phyloP scores from a whole-genome alignment of 2,888 invertebrate genomes.

The Nezara viridula region DNA sequence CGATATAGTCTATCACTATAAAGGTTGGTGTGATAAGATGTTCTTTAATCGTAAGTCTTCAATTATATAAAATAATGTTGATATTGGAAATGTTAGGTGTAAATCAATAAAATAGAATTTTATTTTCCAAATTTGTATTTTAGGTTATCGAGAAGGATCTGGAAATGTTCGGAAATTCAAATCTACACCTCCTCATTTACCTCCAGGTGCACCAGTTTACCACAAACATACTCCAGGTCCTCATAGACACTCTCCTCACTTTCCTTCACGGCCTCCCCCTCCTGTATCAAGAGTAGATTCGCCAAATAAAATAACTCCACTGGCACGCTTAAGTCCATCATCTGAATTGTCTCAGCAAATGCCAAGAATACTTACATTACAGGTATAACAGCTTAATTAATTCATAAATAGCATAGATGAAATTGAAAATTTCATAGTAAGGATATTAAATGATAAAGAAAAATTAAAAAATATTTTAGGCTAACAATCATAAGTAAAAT shows the following conservation, averaged over 20 bases:
- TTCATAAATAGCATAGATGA: background rate
- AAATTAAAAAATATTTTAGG: background rate
- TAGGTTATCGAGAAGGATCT: conserved; percentile 84
- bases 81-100: background rate
- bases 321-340: conserved; percentile 91
- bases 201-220: conserved; percentile 78
- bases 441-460: background rate
- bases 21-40: conserved; percentile 71
- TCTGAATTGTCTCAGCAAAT: conserved; percentile 93
- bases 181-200: conserved; percentile 83
- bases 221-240: conserved; percentile 69
- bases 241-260: conserved; percentile 85
- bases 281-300: conserved; percentile 68
- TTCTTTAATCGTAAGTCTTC: background rate
- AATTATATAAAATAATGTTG: background rate
- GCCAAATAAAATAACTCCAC: conserved; percentile 75
- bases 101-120: background rate
- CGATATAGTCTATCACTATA: conserved; percentile 96
- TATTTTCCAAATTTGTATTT: conserved; percentile 23
- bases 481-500: background rate
- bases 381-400: conserved; percentile 63
- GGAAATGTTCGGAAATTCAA: conserved; percentile 87
- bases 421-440: background rate
- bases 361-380: conserved; percentile 88
- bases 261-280: conserved; percentile 72